Evolutionary conservation across 2,113 vertebrate species (phyloP).

Genomic region (Lycaon pictus): DNA sequence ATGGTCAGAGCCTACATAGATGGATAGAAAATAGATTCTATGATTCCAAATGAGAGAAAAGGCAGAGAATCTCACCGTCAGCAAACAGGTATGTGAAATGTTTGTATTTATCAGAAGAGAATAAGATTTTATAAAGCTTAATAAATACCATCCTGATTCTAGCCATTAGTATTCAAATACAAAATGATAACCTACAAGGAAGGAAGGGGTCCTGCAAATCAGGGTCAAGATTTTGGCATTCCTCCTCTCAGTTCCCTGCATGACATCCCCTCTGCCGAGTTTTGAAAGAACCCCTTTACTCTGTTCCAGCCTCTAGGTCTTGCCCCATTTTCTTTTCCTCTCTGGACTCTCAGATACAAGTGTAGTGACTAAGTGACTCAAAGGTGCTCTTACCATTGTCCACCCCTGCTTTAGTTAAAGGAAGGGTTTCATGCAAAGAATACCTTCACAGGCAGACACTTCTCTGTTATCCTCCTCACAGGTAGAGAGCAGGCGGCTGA

Average conservation of each 20-base stretch:
- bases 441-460: slow-evolving; percentile 90
- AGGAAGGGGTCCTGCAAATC: background rate
- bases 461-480: slow-evolving; percentile 87
- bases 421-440: slow-evolving; percentile 18
- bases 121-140: background rate
- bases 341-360: background rate
- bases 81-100: background rate
- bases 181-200: background rate
- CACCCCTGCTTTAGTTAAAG: slow-evolving; percentile 15
- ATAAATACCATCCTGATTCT: background rate
- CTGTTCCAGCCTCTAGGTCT: background rate
- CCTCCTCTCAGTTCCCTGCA: background rate
- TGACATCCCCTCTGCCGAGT: rapidly evolving
- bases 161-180: background rate
- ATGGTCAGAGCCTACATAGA: background rate
- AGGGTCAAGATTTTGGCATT: background rate
- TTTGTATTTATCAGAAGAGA: background rate
- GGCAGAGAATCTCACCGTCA: background rate
- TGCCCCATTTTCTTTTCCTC: background rate
- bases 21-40: background rate
- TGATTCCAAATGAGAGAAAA: background rate
- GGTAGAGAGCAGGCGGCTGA: slow-evolving; percentile 84
- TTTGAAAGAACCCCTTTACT: background rate
- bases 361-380: background rate
- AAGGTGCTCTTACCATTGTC: background rate